A percentile compares a stretch with the other conserved stretches of the same genome.
phyloP scores from a whole-genome alignment of 2,797 vertebrate genomes.

The Arnoldichthys spilopterus region DNA sequence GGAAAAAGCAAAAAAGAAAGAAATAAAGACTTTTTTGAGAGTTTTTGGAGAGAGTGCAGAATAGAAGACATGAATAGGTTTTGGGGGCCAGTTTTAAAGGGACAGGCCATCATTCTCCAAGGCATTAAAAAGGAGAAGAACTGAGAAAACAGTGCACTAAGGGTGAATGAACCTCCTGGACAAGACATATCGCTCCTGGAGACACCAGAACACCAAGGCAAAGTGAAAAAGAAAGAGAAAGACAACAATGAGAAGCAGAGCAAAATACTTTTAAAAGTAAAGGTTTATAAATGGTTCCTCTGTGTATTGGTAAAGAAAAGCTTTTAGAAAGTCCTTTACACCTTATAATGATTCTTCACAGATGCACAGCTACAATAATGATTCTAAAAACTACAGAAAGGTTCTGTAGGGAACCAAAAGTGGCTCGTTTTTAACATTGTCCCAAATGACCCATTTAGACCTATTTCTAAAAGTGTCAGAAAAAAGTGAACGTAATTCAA shows the following conservation, averaged over 20 bases:
- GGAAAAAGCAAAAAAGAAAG: constrained; percentile 22
- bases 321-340: not conserved
- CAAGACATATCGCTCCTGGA: constrained; percentile 2
- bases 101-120: constrained; percentile 38
- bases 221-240: constrained; percentile 28
- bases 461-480: not conserved
- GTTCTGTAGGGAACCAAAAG: not conserved
- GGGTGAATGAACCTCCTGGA: constrained; percentile 29
- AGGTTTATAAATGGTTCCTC: not conserved
- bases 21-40: constrained; percentile 32
- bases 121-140: constrained; percentile 17
- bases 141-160: constrained; percentile 20
- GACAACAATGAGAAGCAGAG: constrained; percentile 16
- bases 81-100: constrained; percentile 29
- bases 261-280: not conserved
- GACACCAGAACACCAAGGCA: constrained; percentile 5
- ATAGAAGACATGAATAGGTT: constrained; percentile 49
- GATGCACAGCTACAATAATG: too few relatives aligned
- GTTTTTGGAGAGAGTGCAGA: constrained; percentile 41
- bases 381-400: not conserved
- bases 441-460: not conserved
- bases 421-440: not conserved
- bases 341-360: too few relatives aligned
- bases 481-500: not conserved
- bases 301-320: not conserved